Evolutionary conservation across 1,140 invertebrate genomes (phyloP), one percentile per base, ranked within the genome.

Genomic region (Saccostrea cuccullata): DNA sequence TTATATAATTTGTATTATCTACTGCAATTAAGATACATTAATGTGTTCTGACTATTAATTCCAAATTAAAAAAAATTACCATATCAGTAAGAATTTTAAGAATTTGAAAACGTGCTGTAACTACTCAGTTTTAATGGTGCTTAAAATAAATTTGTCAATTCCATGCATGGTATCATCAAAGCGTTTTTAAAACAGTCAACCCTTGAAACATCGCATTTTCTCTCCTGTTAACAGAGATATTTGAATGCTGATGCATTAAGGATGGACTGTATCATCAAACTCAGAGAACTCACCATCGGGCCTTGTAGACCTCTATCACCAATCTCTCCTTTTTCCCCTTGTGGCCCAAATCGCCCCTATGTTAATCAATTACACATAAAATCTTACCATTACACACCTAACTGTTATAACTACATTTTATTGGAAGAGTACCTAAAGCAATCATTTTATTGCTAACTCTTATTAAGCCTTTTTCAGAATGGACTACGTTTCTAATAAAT

Each of bases 271-370:
- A 64, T 17, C n/a, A 64, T 20, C n/a, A 64, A 64, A 64, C n/a
- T 8, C 15, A 58, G n/a, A 20, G 36, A 30, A 88, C 91, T 92
- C 87, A 92, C 91, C 90, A 89, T 87, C n/a, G 86, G 88, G n/a
- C 91, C 91, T 23, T 77, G 36, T 82, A 89, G 82, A 82, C 91
- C 91, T 70, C 73, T 84, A 55, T 77, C 55, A 4, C 90, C 90
- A 17, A 86, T 26, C 9, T 84, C 70, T 55, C 91, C 91, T 36
- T 88, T 67, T 58, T 89, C 85, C 23, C 91, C 91, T n/a, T 36
- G 84, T 13, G 90, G 87, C 73, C 91, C 91, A 55, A 84, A 83
- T 11, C 87, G 85, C 83, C 91, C 91, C 91, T 92, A 90, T 9
- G 47, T 47, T 58, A 88, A 84, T 77, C 26, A 77, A 77, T 77